Conservation (phyloP, 2,888 invertebrate genomes). For the Drosophila kuntzei region DNA sequence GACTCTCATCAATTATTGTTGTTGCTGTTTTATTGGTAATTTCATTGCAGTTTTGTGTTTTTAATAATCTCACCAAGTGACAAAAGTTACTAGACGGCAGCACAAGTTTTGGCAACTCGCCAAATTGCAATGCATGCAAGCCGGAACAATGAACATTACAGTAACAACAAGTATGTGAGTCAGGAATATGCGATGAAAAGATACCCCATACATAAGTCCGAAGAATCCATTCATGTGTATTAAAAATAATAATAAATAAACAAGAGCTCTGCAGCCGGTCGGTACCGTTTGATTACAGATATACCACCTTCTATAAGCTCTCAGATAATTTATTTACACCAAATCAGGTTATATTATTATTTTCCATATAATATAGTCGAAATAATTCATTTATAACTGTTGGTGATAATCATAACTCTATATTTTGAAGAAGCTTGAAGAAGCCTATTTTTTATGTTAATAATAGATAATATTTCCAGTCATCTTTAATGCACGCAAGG, state of each 20-base stretch:
- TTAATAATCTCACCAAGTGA: slow-evolving; percentile 61
- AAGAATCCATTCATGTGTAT: neutral
- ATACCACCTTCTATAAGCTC: too few relatives aligned
- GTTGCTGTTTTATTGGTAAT: slow-evolving; percentile 11
- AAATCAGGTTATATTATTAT: too few relatives aligned
- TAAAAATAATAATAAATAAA: neutral
- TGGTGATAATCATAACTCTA: too few relatives aligned
- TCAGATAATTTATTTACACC: too few relatives aligned
- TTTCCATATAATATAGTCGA: too few relatives aligned
- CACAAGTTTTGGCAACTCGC: slow-evolving; percentile 42
- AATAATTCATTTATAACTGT: too few relatives aligned
- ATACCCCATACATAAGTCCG: slow-evolving; percentile 1
- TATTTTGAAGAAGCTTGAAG: too few relatives aligned
- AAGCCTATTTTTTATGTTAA: too few relatives aligned
- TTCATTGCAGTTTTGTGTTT: slow-evolving; percentile 57
- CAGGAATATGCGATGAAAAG: neutral
- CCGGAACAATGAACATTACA: neutral
- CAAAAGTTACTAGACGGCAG: slow-evolving; percentile 49
- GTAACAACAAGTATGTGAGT: neutral
- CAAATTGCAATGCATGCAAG: slow-evolving; percentile 31
- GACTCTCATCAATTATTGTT: slow-evolving; percentile 4
- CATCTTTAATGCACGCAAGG: too few relatives aligned
- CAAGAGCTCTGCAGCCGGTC: neutral
- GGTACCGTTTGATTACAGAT: too few relatives aligned
- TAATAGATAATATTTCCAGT: too few relatives aligned